These are phyloP conservation scores for Molossus molossus DNA, from an alignment of 2,797 vertebrate species.

Conservation along the genomic window DNA sequence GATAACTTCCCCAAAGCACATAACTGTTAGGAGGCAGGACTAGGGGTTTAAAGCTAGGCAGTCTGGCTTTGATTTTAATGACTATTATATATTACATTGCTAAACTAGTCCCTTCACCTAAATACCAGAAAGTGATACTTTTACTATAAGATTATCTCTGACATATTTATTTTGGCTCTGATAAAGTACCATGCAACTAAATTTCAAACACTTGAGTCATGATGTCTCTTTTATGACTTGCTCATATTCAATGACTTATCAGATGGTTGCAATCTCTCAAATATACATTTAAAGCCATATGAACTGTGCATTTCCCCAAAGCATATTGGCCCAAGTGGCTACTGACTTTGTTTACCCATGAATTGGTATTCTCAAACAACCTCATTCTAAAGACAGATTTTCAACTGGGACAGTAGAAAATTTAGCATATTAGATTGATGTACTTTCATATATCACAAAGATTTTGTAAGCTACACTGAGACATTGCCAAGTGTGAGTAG, in stretches of 20 bases:
- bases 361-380: conserved; percentile 11
- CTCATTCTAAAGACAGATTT: neutral
- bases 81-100: neutral
- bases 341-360: neutral
- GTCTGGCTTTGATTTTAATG: neutral
- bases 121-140: neutral
- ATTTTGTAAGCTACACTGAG: neutral
- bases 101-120: neutral
- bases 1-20: neutral
- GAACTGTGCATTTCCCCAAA: neutral
- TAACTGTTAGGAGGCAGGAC: neutral
- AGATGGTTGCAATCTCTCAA: neutral
- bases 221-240: neutral
- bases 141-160: neutral
- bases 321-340: neutral
- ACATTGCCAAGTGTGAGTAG: neutral
- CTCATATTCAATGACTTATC: neutral
- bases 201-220: neutral
- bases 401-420: neutral
- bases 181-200: neutral
- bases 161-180: neutral
- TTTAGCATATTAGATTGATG: neutral
- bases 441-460: neutral
- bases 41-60: neutral
- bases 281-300: neutral